A percentile compares a stretch with the other conserved stretches of the same genome.
Conservation (phyloP, 2,888 invertebrate genomes). For the Dolomedes plantarius region DNA sequence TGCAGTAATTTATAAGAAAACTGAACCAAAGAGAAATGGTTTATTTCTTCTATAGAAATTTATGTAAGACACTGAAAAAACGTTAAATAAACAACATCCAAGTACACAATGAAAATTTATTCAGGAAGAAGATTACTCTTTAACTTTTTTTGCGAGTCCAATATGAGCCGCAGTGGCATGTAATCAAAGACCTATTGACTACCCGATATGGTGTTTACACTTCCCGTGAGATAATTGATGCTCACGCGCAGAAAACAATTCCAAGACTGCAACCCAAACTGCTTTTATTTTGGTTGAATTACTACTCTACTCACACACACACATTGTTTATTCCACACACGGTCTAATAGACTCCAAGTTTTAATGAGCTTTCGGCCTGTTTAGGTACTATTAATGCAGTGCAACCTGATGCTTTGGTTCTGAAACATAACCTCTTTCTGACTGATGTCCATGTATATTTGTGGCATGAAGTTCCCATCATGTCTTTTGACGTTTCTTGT, state of each 20-base stretch:
- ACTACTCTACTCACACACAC: background rate
- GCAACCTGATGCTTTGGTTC: slow-evolving; percentile 44
- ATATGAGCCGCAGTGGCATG: background rate
- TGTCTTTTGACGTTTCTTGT: slow-evolving; percentile 27
- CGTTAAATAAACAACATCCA: too few relatives aligned
- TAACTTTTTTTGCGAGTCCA: background rate
- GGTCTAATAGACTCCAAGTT: slow-evolving; percentile 42
- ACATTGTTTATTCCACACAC: slow-evolving; percentile 48
- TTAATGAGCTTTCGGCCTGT: slow-evolving; percentile 58
- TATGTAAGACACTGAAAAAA: too few relatives aligned
- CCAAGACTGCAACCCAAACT: slow-evolving; percentile 25
- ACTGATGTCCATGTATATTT: slow-evolving; percentile 15
- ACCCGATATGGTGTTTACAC: slow-evolving; percentile 43
- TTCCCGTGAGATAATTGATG: background rate
- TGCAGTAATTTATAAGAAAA: too few relatives aligned
- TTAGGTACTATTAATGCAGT: slow-evolving; percentile 41
- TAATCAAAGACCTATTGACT: background rate
- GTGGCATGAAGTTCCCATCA: slow-evolving; percentile 13
- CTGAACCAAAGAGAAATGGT: too few relatives aligned
- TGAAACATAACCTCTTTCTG: background rate
- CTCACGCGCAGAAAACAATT: background rate
- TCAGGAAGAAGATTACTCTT: too few relatives aligned
- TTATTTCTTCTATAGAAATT: too few relatives aligned
- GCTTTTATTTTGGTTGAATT: slow-evolving; percentile 33
- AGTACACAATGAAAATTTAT: too few relatives aligned